Percentiles rank a stretch among this genome's conserved stretches.
phyloP scores from a whole-genome alignment of 2,113 vertebrate genomes.

The Speoplatyrhinus poulsoni region DNA sequence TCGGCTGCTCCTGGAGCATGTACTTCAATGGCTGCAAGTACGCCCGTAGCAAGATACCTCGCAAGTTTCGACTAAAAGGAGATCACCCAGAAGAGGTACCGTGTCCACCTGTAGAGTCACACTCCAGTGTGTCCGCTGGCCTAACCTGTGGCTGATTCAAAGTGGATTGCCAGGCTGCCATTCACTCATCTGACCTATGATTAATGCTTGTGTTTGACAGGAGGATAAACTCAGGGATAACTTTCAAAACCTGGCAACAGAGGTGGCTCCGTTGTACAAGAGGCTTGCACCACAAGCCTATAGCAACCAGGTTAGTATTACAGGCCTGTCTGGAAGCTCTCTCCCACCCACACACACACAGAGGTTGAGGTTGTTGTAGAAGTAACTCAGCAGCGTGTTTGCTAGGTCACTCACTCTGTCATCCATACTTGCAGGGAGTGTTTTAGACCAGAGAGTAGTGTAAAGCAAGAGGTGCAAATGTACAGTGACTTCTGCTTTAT shows the following conservation, averaged over 20 bases:
- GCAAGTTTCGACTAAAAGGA: slow-evolving; percentile 95
- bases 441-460: too few species aligned
- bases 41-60: slow-evolving; percentile 92
- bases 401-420: neutral
- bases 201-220: slow-evolving; percentile 62
- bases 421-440: slow-evolving; percentile 3
- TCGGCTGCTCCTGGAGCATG: slow-evolving; percentile 99
- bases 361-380: neutral
- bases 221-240: slow-evolving; percentile 92
- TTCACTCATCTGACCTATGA: slow-evolving; percentile 14
- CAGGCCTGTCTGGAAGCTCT: neutral
- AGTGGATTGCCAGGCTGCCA: too few species aligned
- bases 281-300: slow-evolving; percentile 91
- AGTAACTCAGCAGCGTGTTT: slow-evolving; percentile 3
- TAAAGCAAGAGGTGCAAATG: neutral
- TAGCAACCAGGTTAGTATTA: slow-evolving; percentile 88
- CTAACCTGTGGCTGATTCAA: too few species aligned
- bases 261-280: slow-evolving; percentile 92
- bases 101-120: neutral
- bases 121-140: too few species aligned
- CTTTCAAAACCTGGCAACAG: slow-evolving; percentile 92
- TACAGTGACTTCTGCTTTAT: neutral
- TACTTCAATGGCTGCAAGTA: slow-evolving; percentile 99
- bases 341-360: neutral
- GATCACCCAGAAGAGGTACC: slow-evolving; percentile 92